phyloP scores from a whole-genome alignment of 2,113 vertebrate species.

The Epinephelus cyanopodus region DNA sequence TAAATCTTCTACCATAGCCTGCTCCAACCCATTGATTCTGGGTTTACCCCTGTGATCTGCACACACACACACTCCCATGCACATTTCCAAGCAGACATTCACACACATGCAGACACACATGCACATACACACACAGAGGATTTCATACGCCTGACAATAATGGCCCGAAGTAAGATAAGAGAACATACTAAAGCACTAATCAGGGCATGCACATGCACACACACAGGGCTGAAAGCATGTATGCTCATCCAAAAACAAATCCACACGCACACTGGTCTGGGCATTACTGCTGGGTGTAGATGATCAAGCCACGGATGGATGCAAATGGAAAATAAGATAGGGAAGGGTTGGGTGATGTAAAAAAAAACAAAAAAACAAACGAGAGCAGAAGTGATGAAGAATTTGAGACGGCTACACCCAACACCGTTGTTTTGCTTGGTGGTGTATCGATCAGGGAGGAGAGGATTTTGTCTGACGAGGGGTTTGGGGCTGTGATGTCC shows the following conservation, averaged over 20 bases:
- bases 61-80: neutral
- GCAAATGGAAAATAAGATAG: slow-evolving; percentile 70
- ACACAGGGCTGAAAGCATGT: neutral
- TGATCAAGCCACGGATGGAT: slow-evolving; percentile 70
- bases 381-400: slow-evolving; percentile 55
- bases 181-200: neutral
- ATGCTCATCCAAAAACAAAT: neutral
- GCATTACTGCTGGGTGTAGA: slow-evolving; percentile 72
- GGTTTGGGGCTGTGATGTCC: slow-evolving; percentile 39
- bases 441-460: slow-evolving; percentile 72
- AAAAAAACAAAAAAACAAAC: slow-evolving; percentile 31
- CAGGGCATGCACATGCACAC: neutral
- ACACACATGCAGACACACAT: neutral
- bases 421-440: slow-evolving; percentile 72
- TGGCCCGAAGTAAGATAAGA: neutral
- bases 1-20: slow-evolving; percentile 21
- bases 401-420: slow-evolving; percentile 77
- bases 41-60: slow-evolving; percentile 61
- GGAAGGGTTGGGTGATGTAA: slow-evolving; percentile 31
- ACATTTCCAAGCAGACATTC: neutral
- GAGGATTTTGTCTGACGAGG: slow-evolving; percentile 50
- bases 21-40: slow-evolving; percentile 66
- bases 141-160: neutral
- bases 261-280: slow-evolving; percentile 26
- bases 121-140: neutral